Conservation (phyloP, 2,113 vertebrate genomes). For the Ictalurus punctatus region DNA sequence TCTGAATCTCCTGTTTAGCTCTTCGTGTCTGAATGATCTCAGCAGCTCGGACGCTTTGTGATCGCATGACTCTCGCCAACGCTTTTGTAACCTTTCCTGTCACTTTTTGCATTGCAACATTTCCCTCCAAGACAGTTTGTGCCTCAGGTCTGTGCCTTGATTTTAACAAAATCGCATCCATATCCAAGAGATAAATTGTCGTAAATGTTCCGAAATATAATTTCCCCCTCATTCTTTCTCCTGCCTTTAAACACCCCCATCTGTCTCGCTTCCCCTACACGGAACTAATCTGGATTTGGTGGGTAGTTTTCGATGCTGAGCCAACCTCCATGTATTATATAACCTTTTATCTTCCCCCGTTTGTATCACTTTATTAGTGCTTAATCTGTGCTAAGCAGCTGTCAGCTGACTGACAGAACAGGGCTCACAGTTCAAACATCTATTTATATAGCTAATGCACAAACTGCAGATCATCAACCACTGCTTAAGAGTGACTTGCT, state of each 20-base stretch:
- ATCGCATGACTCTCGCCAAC: not conserved
- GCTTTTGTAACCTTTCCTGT: not conserved
- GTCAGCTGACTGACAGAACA: constrained; percentile 59
- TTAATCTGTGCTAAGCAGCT: constrained; percentile 77
- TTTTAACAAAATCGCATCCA: not conserved
- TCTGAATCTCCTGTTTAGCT: not conserved
- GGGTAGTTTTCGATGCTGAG: constrained; percentile 69
- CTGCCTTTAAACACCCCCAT: not conserved
- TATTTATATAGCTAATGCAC: constrained; percentile 9
- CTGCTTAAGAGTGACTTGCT: not conserved
- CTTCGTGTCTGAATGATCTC: not conserved
- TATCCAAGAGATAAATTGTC: not conserved
- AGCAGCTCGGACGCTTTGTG: not conserved
- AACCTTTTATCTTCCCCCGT: constrained; percentile 65
- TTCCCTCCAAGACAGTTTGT: constrained; percentile 11
- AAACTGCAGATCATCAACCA: not conserved
- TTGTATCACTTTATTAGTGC: constrained; percentile 70
- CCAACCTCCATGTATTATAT: constrained; percentile 76
- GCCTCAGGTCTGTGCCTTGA: not conserved
- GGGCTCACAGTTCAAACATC: constrained; percentile 15
- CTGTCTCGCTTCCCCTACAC: not conserved
- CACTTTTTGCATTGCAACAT: not conserved
- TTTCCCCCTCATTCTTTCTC: not conserved
- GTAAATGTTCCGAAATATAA: not conserved
- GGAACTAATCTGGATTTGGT: constrained; percentile 78